Evolutionary conservation across 2,113 vertebrate genomes (phyloP), one percentile per base, ranked within the genome.

Genomic region (Caretta caretta): DNA sequence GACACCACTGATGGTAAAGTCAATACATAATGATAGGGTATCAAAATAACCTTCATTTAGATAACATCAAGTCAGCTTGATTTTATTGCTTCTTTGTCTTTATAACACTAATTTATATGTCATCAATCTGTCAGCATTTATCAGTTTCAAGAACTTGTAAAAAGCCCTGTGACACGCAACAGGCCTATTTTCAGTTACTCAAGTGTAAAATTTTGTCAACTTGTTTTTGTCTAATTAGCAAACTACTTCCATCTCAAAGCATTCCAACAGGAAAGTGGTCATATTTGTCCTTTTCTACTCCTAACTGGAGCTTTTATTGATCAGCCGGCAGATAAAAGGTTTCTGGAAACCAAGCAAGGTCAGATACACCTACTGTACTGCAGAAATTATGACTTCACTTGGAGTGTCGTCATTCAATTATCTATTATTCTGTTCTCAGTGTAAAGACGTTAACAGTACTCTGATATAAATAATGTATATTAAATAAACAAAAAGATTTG

Each of bases 11-110:
- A 83, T 81, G 62, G 42, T 62, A 78, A 95, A 42, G 24, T 27
- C 46, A 82, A 35, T 88, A 54, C 12, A 42, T 54, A 96, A 91
- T 81, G 90, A 88, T 48, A 88, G 72, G 16, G 17, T 84, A 86
- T 19, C 5, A 83, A 59, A 93, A 84, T 48, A 62, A 35, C 46
- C n/a, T 80, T 79, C 83, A 87, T 83, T n/a, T 46, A 87, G 78
- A 81, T 53, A 51, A 62, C 65, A 57, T 80, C 79, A 80, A 50
- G 72, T 83, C 84, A 87, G 80, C 54, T 59, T 90, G 76, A 65
- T 90, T 90, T 87, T 48, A 27, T 86, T 86, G n/a, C 50, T 90
- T 94, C 49, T 69, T 83, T 84, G 12, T n/a, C 80, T 95, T 92
- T 84, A 57, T 84, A 81, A 75, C 4, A 2, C 62, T 88, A 76